Evolutionary conservation across 1,140 invertebrate species (phyloP), one percentile per base, ranked within the genome.

Genomic region (Hylaeus volcanicus): DNA sequence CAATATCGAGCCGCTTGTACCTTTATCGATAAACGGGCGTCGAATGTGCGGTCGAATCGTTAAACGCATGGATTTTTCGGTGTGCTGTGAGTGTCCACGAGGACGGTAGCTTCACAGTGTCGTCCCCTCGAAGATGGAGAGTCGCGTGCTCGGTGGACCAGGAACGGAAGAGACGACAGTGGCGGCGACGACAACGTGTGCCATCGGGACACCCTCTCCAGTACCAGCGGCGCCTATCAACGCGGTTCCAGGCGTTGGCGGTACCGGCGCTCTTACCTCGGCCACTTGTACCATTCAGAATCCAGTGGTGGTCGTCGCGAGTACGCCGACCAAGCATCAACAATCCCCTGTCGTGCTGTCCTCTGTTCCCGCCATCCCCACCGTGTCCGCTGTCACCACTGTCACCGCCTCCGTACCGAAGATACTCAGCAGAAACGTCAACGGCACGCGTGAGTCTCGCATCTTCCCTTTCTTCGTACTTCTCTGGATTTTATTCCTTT

Each of bases 401-500:
- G 75, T 85, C 56, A 79, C 63, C 81, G 77, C 79, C 55, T 75
- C 83, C 74, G 86, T 91, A 12, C 90, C 91, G 68, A 93, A 92
- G 86, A 94, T 94, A 74, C 87, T 94, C 82, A 93, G 93, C 77
- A 91, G 93, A 77, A 94, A 94, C 84, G 90, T 93, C 88, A 94
- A 94, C 85, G 93, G 93, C 86, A 94, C 93, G 80, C 88, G 93
- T 94, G 89, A 94, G 93, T 92, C 68, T 6, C 26, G 26, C 0
- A 14, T 1, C 1, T 14, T 48, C n/a, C 26, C 26, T 26, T 14
- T 51, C 8, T 4, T 72, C 48, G 3, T 51, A n/a, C 11, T 51
- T 51, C 5, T 51, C 64, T 51, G 8, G 9, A 51, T 51, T 9
- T 51, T 48, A 6, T 6, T 48, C 45, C 45, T 48, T 5, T 1